Percentiles rank a stretch among this genome's conserved stretches.
These are phyloP conservation scores for Remorina albescens DNA, from an alignment of 2,797 vertebrate species.

Conservation along the genomic window DNA sequence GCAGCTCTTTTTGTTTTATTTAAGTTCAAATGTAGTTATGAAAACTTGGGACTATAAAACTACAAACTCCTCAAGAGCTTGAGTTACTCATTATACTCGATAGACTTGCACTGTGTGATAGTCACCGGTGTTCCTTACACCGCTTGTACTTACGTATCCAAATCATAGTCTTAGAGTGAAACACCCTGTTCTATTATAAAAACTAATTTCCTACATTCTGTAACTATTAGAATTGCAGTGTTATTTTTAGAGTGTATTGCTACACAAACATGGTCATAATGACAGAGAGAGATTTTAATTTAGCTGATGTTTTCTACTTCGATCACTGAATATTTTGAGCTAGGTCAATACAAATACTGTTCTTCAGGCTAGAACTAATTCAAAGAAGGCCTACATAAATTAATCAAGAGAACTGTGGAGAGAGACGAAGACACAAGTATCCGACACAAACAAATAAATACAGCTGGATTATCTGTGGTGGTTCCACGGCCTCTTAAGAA, in stretches of 20 bases:
- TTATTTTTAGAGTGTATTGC: not conserved
- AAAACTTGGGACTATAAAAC: no score
- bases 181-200: not conserved
- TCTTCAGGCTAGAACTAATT: constrained; percentile 39
- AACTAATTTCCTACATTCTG: not conserved
- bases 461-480: constrained; percentile 30
- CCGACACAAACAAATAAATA: constrained; percentile 44
- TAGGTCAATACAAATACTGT: no score
- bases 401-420: constrained; percentile 59
- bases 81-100: constrained; percentile 2
- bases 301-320: not conserved
- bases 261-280: not conserved
- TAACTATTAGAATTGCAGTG: no score
- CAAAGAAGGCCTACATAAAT: constrained; percentile 57
- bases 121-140: not conserved
- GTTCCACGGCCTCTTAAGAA: constrained; percentile 14
- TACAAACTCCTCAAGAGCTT: not conserved
- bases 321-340: not conserved
- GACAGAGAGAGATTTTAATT: constrained; percentile 12
- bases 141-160: not conserved
- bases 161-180: not conserved
- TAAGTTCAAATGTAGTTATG: not conserved
- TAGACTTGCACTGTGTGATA: not conserved
- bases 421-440: constrained; percentile 48
- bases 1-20: not conserved